Conservation (phyloP, 2,113 vertebrate genomes). For the Ramphastos sulfuratus region DNA sequence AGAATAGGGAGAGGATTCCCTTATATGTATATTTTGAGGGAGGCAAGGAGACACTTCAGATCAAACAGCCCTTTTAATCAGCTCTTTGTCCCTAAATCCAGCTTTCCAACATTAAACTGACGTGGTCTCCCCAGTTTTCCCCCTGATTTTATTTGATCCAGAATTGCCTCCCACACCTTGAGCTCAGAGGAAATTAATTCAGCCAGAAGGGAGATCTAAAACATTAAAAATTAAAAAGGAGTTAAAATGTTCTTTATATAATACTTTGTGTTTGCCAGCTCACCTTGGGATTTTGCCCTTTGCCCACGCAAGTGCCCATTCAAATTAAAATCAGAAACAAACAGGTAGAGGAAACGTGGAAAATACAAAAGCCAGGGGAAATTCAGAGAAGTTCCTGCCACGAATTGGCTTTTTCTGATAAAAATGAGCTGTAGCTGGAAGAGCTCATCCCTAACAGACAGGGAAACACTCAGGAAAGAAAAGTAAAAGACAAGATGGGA, state of each 20-base stretch:
- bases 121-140: not conserved
- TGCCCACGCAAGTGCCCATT: not conserved
- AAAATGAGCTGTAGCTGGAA: not conserved
- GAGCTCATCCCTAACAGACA: not conserved
- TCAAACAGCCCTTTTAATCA: not conserved
- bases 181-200: not conserved
- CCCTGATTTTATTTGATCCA: not conserved
- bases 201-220: not conserved
- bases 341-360: not conserved
- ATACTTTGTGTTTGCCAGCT: not conserved
- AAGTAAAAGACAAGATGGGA: not conserved
- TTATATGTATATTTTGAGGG: not conserved
- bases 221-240: constrained; percentile 17
- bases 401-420: constrained; percentile 15
- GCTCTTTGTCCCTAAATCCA: not conserved
- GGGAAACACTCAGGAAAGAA: not conserved
- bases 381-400: not conserved
- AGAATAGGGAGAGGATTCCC: not conserved
- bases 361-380: not conserved
- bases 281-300: constrained; percentile 26
- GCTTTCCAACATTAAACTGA: not conserved
- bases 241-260: not conserved
- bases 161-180: not conserved
- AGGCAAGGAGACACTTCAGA: not conserved
- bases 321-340: constrained; percentile 39